These are phyloP conservation scores for Venturia canescens DNA, from an alignment of 1,140 invertebrate genomes.

Conservation along the genomic window DNA sequence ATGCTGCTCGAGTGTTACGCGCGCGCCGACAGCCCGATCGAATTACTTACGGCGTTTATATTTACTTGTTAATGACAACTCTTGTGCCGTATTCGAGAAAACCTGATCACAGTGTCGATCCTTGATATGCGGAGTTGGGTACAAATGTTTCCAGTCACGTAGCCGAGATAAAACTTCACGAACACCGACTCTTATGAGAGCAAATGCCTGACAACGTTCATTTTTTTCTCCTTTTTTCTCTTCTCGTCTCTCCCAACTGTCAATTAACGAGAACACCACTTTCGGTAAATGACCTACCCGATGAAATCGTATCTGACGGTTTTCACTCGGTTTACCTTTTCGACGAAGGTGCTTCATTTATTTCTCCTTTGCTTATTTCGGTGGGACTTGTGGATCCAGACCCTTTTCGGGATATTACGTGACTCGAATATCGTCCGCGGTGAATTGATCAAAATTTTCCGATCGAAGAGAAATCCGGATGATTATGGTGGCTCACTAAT, in stretches of 20 bases:
- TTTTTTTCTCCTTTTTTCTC: not conserved
- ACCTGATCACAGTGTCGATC: slow-evolving; percentile 38
- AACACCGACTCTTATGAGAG: not conserved
- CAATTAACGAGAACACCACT: slow-evolving; percentile 22
- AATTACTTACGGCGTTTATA: slow-evolving; percentile 6
- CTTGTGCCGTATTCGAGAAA: not conserved
- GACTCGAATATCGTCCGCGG: too few relatives aligned
- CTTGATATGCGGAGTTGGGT: slow-evolving; percentile 7
- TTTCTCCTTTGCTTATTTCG: not conserved
- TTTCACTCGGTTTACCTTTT: not conserved
- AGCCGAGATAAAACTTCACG: slow-evolving; percentile 42
- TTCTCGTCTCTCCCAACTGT: not conserved
- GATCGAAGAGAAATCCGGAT: too few relatives aligned
- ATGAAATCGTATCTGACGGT: not conserved
- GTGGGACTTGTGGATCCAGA: not conserved
- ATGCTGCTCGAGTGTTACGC: too few relatives aligned
- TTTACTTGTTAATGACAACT: not conserved
- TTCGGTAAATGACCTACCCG: not conserved
- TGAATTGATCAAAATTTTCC: too few relatives aligned
- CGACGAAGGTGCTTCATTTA: not conserved
- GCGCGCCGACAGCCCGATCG: slow-evolving; percentile 17
- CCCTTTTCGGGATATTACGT: not conserved
- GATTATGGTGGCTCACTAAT: too few relatives aligned
- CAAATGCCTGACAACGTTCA: not conserved
- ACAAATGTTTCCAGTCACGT: slow-evolving; percentile 54